phyloP scores from a whole-genome alignment of 2,113 vertebrate genomes.

The Pelecanus crispus region DNA sequence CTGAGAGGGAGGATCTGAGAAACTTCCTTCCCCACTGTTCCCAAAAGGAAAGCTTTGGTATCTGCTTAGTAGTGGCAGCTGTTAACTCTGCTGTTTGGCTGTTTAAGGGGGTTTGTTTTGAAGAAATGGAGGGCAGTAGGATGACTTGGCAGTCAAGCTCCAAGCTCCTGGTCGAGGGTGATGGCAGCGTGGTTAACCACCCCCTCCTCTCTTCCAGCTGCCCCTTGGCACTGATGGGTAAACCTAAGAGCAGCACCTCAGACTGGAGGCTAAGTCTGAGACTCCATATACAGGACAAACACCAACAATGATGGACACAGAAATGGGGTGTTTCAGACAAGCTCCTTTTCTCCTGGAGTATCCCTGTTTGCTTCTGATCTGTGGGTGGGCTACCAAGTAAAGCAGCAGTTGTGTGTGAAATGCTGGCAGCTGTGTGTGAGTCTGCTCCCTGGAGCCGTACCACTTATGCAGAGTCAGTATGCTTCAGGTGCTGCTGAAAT shows the following conservation, averaged over 20 bases:
- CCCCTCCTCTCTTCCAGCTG: background rate
- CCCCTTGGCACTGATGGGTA: background rate
- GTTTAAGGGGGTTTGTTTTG: background rate
- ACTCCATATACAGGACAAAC: background rate
- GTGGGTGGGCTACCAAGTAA: background rate
- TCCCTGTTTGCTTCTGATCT: background rate
- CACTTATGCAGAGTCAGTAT: background rate
- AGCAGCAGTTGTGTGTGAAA: background rate
- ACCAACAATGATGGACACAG: background rate
- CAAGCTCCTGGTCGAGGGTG: background rate
- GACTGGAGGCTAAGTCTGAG: background rate
- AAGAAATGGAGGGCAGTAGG: background rate
- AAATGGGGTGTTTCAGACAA: background rate
- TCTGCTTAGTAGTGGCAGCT: background rate
- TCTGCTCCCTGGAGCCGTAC: background rate
- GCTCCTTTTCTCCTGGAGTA: background rate
- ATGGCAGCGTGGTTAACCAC: background rate
- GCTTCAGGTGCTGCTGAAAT: conserved; percentile 16
- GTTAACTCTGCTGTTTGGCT: background rate
- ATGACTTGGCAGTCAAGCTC: background rate
- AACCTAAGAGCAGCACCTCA: background rate
- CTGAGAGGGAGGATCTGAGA: background rate
- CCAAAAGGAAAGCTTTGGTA: background rate
- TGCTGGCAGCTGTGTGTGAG: background rate
- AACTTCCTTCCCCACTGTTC: background rate